Percentiles rank a stretch among this genome's conserved stretches.
phyloP scores from a whole-genome alignment of 2,888 invertebrate species.

The Cyclophora albipunctata region DNA sequence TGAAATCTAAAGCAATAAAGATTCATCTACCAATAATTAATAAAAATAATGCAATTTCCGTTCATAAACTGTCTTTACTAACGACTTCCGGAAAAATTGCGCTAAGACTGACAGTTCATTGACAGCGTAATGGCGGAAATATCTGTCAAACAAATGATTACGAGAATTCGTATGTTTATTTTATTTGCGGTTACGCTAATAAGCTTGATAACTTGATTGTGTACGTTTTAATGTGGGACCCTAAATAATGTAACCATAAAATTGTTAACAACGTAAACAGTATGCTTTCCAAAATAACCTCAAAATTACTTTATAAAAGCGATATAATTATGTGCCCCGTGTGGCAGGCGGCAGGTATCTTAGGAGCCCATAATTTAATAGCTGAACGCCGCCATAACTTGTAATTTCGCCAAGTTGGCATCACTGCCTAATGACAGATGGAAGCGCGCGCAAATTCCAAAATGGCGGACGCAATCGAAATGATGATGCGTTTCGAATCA shows the following conservation, averaged over 20 bases:
- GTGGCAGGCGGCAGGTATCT: constrained; percentile 15
- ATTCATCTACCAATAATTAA: too few relatives aligned
- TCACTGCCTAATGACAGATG: constrained; percentile 68
- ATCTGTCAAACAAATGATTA: too few relatives aligned
- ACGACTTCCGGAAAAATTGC: background rate
- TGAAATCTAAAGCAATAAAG: too few relatives aligned
- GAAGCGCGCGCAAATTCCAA: constrained; percentile 56
- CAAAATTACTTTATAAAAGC: constrained; percentile 42
- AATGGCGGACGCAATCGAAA: constrained; percentile 59
- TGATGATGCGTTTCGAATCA: constrained; percentile 62
- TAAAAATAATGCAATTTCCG: too few relatives aligned
- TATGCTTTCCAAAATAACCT: constrained; percentile 23
- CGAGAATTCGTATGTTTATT: background rate
- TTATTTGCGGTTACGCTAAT: background rate
- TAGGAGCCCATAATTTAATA: constrained; percentile 62
- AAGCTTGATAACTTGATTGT: too few relatives aligned
- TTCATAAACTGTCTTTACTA: too few relatives aligned
- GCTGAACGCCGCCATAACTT: constrained; percentile 58
- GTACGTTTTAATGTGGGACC: too few relatives aligned
- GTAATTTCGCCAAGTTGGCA: constrained; percentile 68
- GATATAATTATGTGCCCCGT: constrained; percentile 41
- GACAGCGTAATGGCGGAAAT: too few relatives aligned
- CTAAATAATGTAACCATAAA: background rate
- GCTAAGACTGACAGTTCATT: background rate
- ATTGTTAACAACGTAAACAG: background rate